Base-by-base conservation (phyloP, 2,797 vertebrate species). In the Pseudomugil gertrudae region DNA sequence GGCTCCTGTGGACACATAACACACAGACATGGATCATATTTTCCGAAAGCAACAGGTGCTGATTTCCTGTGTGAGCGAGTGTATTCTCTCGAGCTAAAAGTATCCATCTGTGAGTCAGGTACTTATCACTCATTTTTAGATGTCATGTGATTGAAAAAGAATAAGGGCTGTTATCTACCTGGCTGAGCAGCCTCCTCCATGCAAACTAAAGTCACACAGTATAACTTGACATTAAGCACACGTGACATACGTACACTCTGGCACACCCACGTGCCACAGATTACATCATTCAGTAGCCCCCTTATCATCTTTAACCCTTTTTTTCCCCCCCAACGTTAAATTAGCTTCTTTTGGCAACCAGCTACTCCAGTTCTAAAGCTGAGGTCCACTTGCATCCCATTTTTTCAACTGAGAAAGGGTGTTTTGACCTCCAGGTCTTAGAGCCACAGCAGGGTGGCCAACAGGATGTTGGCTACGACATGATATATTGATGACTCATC, bases 381-480 rank as follows among this genome's bases (percentile, higher is more conserved):
- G 52, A 40, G 0, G 64, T 70, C 60, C 52, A 57, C 47, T 57
- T 32, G 53, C 48, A 66, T 59, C 13, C 23, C 79, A 87, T 82
- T 33, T 1, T 72, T 83, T 74, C 53, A 45, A 21, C 26, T 9
- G 26, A 43, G 32, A 23, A 51, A 3, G n/a, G 63, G 61, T 66
- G 64, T 51, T 69, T 51, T 63, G 32, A 79, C 66, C 70, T 78
- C 55, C 66, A 76, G 66, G 74, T 71, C 52, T 57, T 14, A 56
- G 59, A 84, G 55, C 35, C 66, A 69, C 69, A 72, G 56, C 66
- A 76, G 63, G 68, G 76, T 30, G 53, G 62, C 71, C 74, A 82
- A 86, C 8, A 13, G 35, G 51, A 66, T 27, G 1, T 40, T 45
- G 35, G 60, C 47, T 64, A 63, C 51, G 47, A 83, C 27, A 78